Evolutionary conservation across 1,140 invertebrate species (phyloP), one percentile per base, ranked within the genome.

Genomic region (Meloidogyne chitwoodi): DNA sequence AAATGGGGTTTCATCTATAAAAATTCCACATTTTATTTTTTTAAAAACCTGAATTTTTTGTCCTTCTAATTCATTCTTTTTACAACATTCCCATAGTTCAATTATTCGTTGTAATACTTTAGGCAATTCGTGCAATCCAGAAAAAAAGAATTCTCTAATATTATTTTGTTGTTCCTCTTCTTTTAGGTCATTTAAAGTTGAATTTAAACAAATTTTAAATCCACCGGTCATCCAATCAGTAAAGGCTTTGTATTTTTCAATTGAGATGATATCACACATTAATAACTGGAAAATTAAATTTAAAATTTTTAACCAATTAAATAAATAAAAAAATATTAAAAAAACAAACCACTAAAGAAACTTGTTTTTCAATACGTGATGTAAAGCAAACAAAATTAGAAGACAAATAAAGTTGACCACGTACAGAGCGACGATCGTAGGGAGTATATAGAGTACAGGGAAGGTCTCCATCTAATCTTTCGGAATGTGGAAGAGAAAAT

Each of bases 341-440:
- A n/a, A n/a, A 24, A 65, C 61, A 41, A 19, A 67, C 74, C 26
- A 75, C 66, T 27, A 76, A 22, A 64, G 75, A 68, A 48, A 76
- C 75, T 41, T 68, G 75, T 41, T 48, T 64, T 38, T 76, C 89
- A 69, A 97, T 89, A 1, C 93, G 91, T 88, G 95, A 97, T 87
- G 93, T 92, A 88, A 98, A 98, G 87, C 95, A 98, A 80, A 98
- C 91, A 88, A 94, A 98, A 89, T 95, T 95, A 82, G 93, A 92
- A 0, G 95, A 98, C 29, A 99, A 88, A 88, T 93, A 98, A 79
- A 98, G 90, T 80, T 91, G 91, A n/a, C 96, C 96, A 88, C 91
- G 91, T 71, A 94, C 92, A 84, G 94, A 91, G 80, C 91, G 91
- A 85, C 96, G 96, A 85, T 95, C 93, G 84, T 94, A 98, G 0